Conservation (phyloP, 2,888 invertebrate genomes). For the Scaptomyza caliginosa region DNA sequence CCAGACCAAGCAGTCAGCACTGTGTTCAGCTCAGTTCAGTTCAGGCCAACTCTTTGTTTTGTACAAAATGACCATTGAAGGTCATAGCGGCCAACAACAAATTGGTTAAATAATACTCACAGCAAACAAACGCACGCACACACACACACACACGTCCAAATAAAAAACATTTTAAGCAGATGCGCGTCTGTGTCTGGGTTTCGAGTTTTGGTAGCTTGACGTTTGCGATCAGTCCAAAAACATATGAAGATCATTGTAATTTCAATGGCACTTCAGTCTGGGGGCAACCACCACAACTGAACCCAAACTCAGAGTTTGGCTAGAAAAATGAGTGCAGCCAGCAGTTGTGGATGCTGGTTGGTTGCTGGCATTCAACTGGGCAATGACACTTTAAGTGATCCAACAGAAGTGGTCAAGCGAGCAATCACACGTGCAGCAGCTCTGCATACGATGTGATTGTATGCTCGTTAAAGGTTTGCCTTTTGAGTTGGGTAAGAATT, state of each 20-base stretch:
- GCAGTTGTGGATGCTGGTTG: conserved; percentile 21
- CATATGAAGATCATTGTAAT: conserved; percentile 77
- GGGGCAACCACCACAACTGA: conserved; percentile 53
- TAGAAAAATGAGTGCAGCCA: conserved; percentile 60
- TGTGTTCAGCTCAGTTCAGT: conserved; percentile 12
- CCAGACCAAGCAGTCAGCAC: neutral
- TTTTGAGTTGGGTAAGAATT: conserved; percentile 23
- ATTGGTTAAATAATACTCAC: conserved; percentile 66
- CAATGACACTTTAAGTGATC: conserved; percentile 72
- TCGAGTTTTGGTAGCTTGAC: conserved; percentile 64
- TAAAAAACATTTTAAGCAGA: conserved; percentile 55
- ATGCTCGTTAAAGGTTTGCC: conserved; percentile 4
- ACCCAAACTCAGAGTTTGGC: conserved; percentile 40
- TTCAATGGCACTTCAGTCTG: conserved; percentile 72
- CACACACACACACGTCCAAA: conserved; percentile 8
- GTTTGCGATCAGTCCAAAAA: conserved; percentile 66
- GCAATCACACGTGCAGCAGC: conserved; percentile 25
- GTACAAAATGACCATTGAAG: conserved; percentile 74
- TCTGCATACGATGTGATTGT: conserved; percentile 4
- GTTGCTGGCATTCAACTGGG: conserved; percentile 54
- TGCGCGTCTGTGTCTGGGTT: conserved; percentile 33
- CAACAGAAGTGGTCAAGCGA: conserved; percentile 45
- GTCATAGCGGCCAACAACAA: conserved; percentile 67
- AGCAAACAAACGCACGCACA: conserved; percentile 30
- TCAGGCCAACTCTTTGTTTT: conserved; percentile 57